phyloP scores from a whole-genome alignment of 2,797 vertebrate genomes.

The Acipenser transmontanus region DNA sequence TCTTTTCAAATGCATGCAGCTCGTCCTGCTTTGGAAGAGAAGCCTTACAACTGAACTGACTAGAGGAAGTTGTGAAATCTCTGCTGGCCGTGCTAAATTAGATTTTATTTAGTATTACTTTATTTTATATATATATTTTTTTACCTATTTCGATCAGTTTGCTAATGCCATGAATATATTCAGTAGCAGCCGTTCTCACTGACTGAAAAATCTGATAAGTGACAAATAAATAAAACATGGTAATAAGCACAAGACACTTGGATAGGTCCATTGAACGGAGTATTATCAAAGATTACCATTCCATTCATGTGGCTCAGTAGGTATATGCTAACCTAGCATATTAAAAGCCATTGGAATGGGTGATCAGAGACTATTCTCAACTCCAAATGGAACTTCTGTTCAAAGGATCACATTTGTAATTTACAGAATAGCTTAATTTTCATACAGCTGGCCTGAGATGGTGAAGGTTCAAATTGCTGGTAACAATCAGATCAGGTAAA shows the following conservation, averaged over 20 bases:
- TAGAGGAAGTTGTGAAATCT: slow-evolving; percentile 33
- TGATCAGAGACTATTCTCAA: no score
- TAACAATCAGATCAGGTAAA: no score
- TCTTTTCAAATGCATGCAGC: slow-evolving; percentile 36
- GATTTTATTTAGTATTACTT: slow-evolving; percentile 10
- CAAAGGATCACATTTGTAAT: no score
- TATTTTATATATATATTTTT: slow-evolving; percentile 1
- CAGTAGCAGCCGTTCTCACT: slow-evolving; percentile 58
- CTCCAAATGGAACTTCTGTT: no score
- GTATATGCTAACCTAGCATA: no score
- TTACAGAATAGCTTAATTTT: no score
- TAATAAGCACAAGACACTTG: slow-evolving; percentile 46
- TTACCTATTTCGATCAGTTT: slow-evolving; percentile 30
- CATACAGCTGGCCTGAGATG: no score
- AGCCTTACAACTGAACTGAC: slow-evolving; percentile 36
- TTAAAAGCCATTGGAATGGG: no score
- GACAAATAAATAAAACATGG: slow-evolving; percentile 56
- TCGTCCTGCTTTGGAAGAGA: slow-evolving; percentile 16
- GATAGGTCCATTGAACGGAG: no score
- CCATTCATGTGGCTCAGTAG: no score
- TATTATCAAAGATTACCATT: no score
- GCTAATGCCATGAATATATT: slow-evolving; percentile 54
- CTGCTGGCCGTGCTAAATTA: slow-evolving; percentile 34
- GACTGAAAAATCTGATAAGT: slow-evolving; percentile 60
- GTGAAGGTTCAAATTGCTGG: no score